Conservation (phyloP, 2,888 invertebrate genomes). For the Rapana venosa region DNA sequence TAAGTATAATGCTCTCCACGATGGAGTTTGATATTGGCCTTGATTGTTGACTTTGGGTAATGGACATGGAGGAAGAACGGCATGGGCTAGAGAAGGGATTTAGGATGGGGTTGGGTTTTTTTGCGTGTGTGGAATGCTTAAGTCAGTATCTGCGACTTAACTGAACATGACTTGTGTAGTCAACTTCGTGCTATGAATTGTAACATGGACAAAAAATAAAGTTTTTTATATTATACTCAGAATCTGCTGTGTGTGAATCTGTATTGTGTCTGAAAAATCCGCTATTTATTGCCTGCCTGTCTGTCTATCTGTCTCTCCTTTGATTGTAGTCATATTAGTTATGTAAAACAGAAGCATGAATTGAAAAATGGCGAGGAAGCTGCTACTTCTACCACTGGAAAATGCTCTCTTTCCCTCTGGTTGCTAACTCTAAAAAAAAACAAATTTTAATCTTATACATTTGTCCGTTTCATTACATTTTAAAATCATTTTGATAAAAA, state of each 20-base stretch:
- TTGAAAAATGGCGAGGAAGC: no score
- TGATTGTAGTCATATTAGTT: no score
- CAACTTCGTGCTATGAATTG: slow-evolving; percentile 22
- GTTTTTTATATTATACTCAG: slow-evolving; percentile 22
- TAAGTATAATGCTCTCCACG: background rate
- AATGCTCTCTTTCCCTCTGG: no score
- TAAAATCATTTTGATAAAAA: no score
- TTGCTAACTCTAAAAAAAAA: no score
- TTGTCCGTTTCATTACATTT: no score
- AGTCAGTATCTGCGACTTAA: background rate
- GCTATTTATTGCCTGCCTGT: no score
- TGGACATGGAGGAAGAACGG: background rate
- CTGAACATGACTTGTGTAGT: slow-evolving; percentile 5
- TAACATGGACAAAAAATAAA: slow-evolving; percentile 17
- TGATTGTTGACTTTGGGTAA: background rate
- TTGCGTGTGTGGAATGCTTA: background rate
- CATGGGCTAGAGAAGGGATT: background rate
- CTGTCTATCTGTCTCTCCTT: no score
- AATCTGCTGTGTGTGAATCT: background rate
- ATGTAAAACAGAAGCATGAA: no score
- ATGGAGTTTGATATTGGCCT: background rate
- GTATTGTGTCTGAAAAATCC: no score
- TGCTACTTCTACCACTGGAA: no score
- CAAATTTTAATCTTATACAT: no score
- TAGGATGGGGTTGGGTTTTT: background rate